These are phyloP conservation scores for Pituophis catenifer DNA, from an alignment of 2,113 vertebrate species.

Conservation along the genomic window DNA sequence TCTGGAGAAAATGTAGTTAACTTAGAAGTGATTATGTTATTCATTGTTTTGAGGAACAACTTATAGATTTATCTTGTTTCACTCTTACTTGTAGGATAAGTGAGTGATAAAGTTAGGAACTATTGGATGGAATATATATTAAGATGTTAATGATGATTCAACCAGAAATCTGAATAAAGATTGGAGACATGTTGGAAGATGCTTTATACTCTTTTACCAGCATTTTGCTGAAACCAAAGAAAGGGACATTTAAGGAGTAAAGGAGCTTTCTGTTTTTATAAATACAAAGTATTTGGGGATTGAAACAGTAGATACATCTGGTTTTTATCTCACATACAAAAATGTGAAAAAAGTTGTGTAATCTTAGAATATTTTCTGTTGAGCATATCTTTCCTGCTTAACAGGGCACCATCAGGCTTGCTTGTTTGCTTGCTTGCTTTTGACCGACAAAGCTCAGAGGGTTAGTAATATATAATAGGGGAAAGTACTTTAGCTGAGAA, in stretches of 20 bases:
- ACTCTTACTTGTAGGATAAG: neutral
- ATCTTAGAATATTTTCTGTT: slow-evolving; percentile 24
- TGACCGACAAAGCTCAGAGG: neutral
- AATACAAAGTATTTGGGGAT: slow-evolving; percentile 7
- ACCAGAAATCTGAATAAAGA: neutral
- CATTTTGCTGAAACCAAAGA: neutral
- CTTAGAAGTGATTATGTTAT: neutral
- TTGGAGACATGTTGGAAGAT: slow-evolving; percentile 32
- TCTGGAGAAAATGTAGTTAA: neutral
- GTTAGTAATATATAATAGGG: neutral
- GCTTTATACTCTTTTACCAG: neutral
- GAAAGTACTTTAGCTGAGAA: neutral
- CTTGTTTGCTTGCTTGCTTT: neutral
- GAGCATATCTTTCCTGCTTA: slow-evolving; percentile 9
- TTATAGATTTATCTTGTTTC: neutral
- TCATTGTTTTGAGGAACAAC: neutral
- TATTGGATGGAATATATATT: neutral
- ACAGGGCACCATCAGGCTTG: slow-evolving; percentile 25
- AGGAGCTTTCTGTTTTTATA: neutral
- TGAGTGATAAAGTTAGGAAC: neutral
- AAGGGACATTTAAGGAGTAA: neutral
- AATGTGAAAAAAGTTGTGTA: slow-evolving; percentile 26
- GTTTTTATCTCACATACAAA: slow-evolving; percentile 8
- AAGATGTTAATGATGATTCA: neutral
- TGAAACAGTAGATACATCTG: neutral